phyloP scores from a whole-genome alignment of 2,888 invertebrate species.

The Chalcosyrphus nemorum region DNA sequence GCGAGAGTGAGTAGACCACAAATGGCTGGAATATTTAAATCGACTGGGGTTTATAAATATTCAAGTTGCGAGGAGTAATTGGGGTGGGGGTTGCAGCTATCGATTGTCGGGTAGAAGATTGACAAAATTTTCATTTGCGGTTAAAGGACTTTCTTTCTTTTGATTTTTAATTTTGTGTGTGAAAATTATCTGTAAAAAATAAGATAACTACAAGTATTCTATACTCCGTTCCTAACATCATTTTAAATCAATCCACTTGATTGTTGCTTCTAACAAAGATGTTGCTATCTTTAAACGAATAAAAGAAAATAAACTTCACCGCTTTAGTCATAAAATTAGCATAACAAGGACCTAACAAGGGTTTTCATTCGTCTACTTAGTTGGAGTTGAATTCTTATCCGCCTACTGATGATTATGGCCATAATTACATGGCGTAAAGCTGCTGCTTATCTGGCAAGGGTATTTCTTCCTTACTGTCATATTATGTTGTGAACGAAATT shows the following conservation, averaged over 20 bases:
- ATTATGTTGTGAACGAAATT: constrained; percentile 21
- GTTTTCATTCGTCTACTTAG: constrained; percentile 5
- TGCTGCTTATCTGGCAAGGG: constrained; percentile 76
- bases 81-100: background rate
- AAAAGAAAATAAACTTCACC: constrained; percentile 4
- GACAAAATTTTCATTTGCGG: background rate
- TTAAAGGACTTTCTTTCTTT: background rate
- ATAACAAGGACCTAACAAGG: constrained; percentile 48
- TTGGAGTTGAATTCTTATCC: constrained; percentile 30
- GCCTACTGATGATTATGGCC: constrained; percentile 80
- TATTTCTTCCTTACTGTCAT: constrained; percentile 46
- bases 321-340: constrained; percentile 49
- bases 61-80: constrained; percentile 39
- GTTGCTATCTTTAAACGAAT: background rate
- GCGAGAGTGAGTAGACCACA: constrained; percentile 34
- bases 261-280: constrained; percentile 14
- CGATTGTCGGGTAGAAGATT: background rate
- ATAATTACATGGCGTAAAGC: constrained; percentile 80
- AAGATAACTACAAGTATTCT: background rate
- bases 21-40: constrained; percentile 72
- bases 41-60: constrained; percentile 70
- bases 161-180: no score
- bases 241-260: background rate
- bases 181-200: no score
- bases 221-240: background rate